Evolutionary conservation across 2,113 vertebrate genomes (phyloP).

Genomic region (Canis aureus): DNA sequence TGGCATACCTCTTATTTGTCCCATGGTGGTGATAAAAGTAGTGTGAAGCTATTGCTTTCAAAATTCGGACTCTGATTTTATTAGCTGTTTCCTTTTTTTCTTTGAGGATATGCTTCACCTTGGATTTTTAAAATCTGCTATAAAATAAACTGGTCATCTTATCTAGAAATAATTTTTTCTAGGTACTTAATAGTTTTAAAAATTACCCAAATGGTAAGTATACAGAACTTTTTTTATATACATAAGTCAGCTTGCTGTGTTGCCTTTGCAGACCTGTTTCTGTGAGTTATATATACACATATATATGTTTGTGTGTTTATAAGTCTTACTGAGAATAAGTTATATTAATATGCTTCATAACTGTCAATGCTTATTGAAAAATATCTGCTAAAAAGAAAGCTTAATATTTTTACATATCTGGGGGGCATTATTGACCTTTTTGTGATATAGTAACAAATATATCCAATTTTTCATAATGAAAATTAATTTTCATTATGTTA

Average conservation of each 20-base stretch:
- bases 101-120: background rate
- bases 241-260: background rate
- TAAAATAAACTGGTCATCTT: slow-evolving; percentile 36
- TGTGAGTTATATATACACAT: background rate
- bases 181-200: background rate
- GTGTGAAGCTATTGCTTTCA: background rate
- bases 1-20: background rate
- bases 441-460: too few relatives aligned
- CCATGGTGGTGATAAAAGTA: background rate
- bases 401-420: too few relatives aligned
- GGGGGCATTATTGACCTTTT: too few relatives aligned
- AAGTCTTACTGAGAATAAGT: too few relatives aligned
- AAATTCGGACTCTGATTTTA: slow-evolving; percentile 6
- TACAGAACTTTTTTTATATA: background rate
- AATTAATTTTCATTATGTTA: too few relatives aligned
- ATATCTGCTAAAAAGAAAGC: too few relatives aligned
- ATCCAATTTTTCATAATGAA: too few relatives aligned
- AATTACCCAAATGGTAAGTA: background rate
- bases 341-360: too few relatives aligned
- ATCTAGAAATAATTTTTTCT: slow-evolving; percentile 18
- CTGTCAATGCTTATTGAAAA: too few relatives aligned
- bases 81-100: slow-evolving; percentile 25
- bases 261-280: background rate
- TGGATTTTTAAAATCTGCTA: slow-evolving; percentile 9
- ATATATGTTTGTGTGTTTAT: too few relatives aligned